Base-by-base conservation (phyloP, 2,797 vertebrate genomes). In the Coregonus sp. region DNA sequence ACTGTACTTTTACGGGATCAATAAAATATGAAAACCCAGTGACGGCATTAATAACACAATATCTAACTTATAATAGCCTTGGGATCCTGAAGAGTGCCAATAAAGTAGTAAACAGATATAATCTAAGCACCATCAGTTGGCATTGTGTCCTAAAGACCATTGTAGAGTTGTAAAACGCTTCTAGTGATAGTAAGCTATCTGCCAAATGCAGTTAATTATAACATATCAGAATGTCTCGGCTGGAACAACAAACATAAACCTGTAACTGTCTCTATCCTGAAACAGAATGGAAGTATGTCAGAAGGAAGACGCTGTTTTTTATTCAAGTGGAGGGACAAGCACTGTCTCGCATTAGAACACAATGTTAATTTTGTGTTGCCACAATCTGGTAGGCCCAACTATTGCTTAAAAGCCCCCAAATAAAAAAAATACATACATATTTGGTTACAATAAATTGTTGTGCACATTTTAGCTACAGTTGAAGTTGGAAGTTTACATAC, bases 11-110 rank as follows among this genome's bases (percentile, higher is more conserved):
- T 63, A 63, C 20, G 40, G 47, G 70, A 66, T 70, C 67, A 35
- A 77, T 75, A 80, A 80, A 76, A 80, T 18, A 66, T 77, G 70
- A 75, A 71, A 66, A 70, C 40, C 35, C 56, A 54, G 31, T 71
- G 66, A 70, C 50, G 33, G 56, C 52, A 54, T 70, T 20, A 67
- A 67, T 35, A 35, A 66, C 65, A 77, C 35, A 52, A 15, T 50
- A 74, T 77, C 70, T 74, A 68, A 59, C 47, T 73, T 70, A 63
- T 47, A 47, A 47, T 35, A 73, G 54, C 25, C 37, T 67, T 70
- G 56, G 63, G 71, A 77, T 63, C 29, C 3, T 69, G 70, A 3
- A 73, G 40, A 47, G 15, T 9, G 31, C n/a, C 65, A 35, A 47
- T 47, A 47, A 47, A 67, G 29, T 35, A 14, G 65, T 67, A 35